These are phyloP conservation scores for Alethe castanea DNA, from an alignment of 2,113 vertebrate species.

Conservation along the genomic window DNA sequence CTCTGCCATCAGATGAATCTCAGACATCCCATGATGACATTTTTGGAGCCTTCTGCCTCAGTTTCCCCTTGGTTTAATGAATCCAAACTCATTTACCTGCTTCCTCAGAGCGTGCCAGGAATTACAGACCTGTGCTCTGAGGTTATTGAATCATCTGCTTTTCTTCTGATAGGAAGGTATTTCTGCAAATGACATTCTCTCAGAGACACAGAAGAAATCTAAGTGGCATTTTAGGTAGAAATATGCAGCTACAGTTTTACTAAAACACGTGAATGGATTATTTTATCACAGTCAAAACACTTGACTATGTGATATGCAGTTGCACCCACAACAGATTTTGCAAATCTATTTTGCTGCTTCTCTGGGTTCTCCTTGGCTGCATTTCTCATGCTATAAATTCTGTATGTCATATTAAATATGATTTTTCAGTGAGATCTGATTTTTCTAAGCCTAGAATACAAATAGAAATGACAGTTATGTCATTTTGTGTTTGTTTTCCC, in stretches of 20 bases:
- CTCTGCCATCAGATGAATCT: background rate
- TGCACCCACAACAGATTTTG: background rate
- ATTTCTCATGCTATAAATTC: background rate
- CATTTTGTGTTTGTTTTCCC: background rate
- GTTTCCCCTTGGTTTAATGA: background rate
- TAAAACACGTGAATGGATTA: background rate
- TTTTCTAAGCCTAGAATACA: background rate
- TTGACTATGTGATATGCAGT: background rate
- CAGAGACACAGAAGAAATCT: background rate
- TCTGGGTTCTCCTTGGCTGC: background rate
- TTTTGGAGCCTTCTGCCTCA: background rate
- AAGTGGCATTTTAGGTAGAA: background rate
- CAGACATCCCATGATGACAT: rapidly evolving
- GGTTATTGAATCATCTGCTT: background rate
- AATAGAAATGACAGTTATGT: background rate
- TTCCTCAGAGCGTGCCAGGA: background rate
- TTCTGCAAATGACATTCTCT: background rate
- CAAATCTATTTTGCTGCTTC: background rate
- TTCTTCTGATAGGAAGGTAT: background rate
- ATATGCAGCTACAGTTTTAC: background rate
- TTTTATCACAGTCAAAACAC: constrained; percentile 31
- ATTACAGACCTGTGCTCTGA: background rate
- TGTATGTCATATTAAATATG: background rate
- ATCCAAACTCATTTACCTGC: background rate
- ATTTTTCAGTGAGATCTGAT: background rate